phyloP scores from a whole-genome alignment of 2,888 invertebrate species.

The Lottia gigantea region DNA sequence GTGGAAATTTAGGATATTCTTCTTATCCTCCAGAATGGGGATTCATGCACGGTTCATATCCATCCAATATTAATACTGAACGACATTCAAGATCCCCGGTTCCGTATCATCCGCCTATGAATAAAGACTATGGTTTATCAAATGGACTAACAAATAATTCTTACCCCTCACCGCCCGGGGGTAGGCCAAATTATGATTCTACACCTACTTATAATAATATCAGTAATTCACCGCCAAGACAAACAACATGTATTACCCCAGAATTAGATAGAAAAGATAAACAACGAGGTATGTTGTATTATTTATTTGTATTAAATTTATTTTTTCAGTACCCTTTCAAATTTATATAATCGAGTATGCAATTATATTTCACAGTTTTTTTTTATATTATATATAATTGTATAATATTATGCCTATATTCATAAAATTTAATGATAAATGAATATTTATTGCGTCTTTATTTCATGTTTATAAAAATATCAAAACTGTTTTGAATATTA shows the following conservation, averaged over 20 bases:
- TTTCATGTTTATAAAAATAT: too few relatives aligned
- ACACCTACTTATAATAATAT: constrained; percentile 16
- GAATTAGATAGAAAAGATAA: constrained; percentile 38
- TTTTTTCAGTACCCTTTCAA: too few relatives aligned
- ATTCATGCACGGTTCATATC: constrained; percentile 37
- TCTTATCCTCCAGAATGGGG: constrained; percentile 41
- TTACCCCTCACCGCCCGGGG: constrained; percentile 17
- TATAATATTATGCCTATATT: too few relatives aligned
- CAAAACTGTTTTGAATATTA: too few relatives aligned
- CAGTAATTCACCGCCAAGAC: constrained; percentile 15
- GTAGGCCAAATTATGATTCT: constrained; percentile 17
- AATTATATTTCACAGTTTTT: too few relatives aligned
- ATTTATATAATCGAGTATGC: too few relatives aligned
- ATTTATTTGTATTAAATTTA: not conserved
- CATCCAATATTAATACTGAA: constrained; percentile 35
- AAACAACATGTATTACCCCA: constrained; percentile 28
- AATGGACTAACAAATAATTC: constrained; percentile 19
- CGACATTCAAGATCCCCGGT: constrained; percentile 29
- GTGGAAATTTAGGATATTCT: constrained; percentile 31
- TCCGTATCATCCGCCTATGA: constrained; percentile 24
- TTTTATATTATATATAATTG: not conserved
- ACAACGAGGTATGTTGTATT: constrained; percentile 20
- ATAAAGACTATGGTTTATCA: constrained; percentile 19
- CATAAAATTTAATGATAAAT: too few relatives aligned
- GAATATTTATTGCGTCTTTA: too few relatives aligned